A percentile compares a stretch with the other conserved stretches of the same genome.
Evolutionary conservation across 1,140 invertebrate species (phyloP).

Genomic region (Leptinotarsa undecemlineata): DNA sequence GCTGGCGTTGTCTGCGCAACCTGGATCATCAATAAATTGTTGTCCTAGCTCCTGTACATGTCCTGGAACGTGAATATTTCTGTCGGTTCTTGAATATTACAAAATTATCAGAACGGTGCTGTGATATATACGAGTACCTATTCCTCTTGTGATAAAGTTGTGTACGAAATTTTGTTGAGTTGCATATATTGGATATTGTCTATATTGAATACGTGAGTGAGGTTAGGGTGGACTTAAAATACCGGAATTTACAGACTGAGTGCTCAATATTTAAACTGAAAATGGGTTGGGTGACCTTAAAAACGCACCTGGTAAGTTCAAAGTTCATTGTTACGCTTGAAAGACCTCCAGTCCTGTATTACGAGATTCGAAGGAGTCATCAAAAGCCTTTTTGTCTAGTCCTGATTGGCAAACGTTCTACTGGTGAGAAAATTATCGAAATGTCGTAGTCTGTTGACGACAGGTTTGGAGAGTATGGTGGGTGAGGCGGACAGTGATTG

Average conservation of each 20-base stretch:
- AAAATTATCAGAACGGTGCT: not conserved
- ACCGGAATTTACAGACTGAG: not conserved
- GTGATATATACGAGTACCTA: slow-evolving; percentile 11
- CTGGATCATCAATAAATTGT: slow-evolving; percentile 44
- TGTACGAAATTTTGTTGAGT: not conserved
- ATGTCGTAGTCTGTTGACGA: no score
- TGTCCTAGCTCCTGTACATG: slow-evolving; percentile 27
- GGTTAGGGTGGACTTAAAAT: not conserved
- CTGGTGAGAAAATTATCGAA: no score
- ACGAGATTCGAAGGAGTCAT: no score
- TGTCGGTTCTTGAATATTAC: not conserved
- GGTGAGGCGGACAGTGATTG: no score
- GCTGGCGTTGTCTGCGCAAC: slow-evolving; percentile 31
- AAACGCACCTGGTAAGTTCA: slow-evolving; percentile 57
- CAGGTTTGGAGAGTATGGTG: no score
- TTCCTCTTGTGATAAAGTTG: slow-evolving; percentile 11
- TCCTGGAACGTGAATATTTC: slow-evolving; percentile 14
- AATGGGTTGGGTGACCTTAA: slow-evolving; percentile 59
- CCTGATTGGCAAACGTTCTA: no score
- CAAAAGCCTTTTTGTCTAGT: no score
- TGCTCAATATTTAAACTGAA: not conserved
- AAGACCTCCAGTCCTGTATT: no score
- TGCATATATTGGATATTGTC: not conserved
- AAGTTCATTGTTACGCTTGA: no score
- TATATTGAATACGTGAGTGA: not conserved